Conservation (phyloP, 30 jellyfish, hydroid and myxozoan species). For the Mastigias papua region DNA sequence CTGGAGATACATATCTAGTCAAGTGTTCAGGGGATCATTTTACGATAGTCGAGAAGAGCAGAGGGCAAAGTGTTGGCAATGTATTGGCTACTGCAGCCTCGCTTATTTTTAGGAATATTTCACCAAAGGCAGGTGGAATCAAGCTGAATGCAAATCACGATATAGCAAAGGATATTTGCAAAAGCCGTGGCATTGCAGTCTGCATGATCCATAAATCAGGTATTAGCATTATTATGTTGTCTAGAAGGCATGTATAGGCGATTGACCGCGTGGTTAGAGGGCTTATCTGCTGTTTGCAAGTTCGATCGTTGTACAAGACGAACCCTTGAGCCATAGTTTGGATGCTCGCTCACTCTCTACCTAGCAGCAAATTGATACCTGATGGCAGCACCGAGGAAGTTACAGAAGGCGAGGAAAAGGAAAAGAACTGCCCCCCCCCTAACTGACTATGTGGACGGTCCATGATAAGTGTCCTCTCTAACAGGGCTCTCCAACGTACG, state of each 20-base stretch:
- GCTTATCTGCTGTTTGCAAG: neutral
- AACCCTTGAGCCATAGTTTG: too few species aligned
- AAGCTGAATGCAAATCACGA: conserved; percentile 31
- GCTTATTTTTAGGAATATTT: conserved; percentile 11
- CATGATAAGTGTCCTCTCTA: too few species aligned
- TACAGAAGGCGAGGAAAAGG: too few species aligned
- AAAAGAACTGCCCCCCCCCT: too few species aligned
- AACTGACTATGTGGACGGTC: too few species aligned
- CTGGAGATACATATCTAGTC: neutral
- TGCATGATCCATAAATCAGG: conserved; percentile 6
- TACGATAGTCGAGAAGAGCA: conserved; percentile 28
- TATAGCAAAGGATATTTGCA: conserved; percentile 3
- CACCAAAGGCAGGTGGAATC: conserved; percentile 2
- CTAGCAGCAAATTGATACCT: too few species aligned
- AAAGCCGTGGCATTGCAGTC: conserved; percentile 25
- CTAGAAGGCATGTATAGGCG: neutral
- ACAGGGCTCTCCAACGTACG: too few species aligned
- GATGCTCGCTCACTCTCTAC: too few species aligned
- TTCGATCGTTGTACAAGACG: too few species aligned
- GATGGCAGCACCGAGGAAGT: too few species aligned
- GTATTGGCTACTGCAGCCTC: conserved; percentile 24
- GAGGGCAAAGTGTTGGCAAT: conserved; percentile 43
- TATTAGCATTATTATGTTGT: neutral
- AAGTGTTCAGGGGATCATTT: conserved; percentile 42
- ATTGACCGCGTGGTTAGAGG: neutral